phyloP scores from a whole-genome alignment of 2,113 vertebrate species.

The Plecturocebus donacophilus region DNA sequence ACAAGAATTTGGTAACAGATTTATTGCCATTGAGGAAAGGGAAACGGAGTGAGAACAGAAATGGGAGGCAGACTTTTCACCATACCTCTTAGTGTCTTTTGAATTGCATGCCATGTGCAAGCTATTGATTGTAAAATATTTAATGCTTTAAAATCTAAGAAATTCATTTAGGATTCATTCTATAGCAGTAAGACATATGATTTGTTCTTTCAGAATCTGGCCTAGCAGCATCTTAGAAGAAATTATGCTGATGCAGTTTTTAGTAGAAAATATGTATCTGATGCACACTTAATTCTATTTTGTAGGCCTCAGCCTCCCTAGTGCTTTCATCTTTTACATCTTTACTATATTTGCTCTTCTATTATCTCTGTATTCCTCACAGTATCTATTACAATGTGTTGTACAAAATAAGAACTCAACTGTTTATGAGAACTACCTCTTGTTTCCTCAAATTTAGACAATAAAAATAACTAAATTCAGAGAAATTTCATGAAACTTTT shows the following conservation, averaged over 20 bases:
- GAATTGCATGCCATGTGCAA: neutral
- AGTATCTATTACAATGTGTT: neutral
- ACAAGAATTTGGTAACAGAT: neutral
- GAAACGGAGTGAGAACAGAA: neutral
- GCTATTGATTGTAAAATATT: neutral
- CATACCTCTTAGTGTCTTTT: neutral
- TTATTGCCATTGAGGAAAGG: neutral
- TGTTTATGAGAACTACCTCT: neutral
- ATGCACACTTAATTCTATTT: neutral
- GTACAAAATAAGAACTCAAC: neutral
- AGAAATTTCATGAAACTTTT: constrained; percentile 7
- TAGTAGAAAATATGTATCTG: neutral
- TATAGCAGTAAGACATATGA: neutral
- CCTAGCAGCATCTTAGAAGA: neutral
- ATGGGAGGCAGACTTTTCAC: neutral
- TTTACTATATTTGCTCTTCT: neutral
- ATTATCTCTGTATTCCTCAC: neutral
- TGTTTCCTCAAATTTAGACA: neutral
- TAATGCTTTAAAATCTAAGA: neutral
- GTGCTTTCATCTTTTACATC: neutral
- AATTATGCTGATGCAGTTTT: neutral
- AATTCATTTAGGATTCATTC: neutral
- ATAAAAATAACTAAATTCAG: constrained; percentile 6
- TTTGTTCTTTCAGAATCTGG: neutral
- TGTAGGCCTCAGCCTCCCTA: neutral